Percentiles rank a stretch among this genome's conserved stretches.
phyloP scores from a whole-genome alignment of 2,797 vertebrate genomes.

The Rhinatrema bivittatum region DNA sequence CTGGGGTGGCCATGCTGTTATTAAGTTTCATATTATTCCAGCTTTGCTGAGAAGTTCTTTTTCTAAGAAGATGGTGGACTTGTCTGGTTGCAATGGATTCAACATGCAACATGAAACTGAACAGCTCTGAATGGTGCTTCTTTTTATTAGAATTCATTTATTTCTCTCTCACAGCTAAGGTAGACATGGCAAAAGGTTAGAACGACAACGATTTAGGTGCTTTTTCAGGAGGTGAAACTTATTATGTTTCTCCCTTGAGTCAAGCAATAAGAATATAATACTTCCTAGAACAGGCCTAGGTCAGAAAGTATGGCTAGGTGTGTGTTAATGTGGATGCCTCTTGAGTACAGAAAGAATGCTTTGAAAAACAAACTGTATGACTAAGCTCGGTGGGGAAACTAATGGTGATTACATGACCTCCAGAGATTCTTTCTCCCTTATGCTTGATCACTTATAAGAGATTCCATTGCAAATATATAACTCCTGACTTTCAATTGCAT shows the following conservation, averaged over 20 bases:
- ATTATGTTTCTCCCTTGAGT: slow-evolving; percentile 6
- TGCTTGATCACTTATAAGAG: not conserved
- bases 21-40: slow-evolving; percentile 3
- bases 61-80: not conserved
- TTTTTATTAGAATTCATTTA: not conserved
- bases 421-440: not conserved
- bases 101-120: no score
- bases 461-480: not conserved
- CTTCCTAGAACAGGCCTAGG: slow-evolving; percentile 28
- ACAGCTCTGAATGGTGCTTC: not conserved
- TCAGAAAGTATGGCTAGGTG: slow-evolving; percentile 11
- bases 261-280: slow-evolving; percentile 25
- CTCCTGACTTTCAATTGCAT: not conserved
- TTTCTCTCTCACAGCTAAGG: not conserved
- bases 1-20: not conserved
- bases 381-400: not conserved
- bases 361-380: slow-evolving; percentile 16
- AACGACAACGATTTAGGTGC: slow-evolving; percentile 19
- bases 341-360: slow-evolving; percentile 4
- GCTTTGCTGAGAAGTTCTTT: not conserved
- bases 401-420: slow-evolving; percentile 5
- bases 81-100: fast-evolving
- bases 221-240: slow-evolving; percentile 21
- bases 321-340: slow-evolving; percentile 5
- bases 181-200: slow-evolving; percentile 6